These are phyloP conservation scores for Emydocephalus ijimae DNA, from an alignment of 2,113 vertebrate genomes.

Conservation along the genomic window DNA sequence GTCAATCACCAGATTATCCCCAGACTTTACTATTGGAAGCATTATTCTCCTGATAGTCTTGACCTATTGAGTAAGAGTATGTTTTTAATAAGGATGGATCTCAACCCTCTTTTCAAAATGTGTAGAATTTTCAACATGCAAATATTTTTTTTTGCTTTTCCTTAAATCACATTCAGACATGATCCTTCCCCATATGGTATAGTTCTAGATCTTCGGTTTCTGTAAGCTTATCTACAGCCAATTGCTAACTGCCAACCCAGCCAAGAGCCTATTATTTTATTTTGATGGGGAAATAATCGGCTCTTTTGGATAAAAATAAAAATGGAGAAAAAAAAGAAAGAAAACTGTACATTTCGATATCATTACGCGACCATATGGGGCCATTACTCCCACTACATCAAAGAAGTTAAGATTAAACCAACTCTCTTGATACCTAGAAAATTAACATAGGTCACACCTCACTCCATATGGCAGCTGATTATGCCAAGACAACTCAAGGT, in stretches of 20 bases:
- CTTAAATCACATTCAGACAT: not conserved
- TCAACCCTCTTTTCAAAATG: no score
- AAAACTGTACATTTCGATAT: constrained; percentile 2
- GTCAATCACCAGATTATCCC: no score
- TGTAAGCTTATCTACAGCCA: not conserved
- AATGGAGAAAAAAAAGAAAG: not conserved
- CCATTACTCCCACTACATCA: constrained; percentile 55
- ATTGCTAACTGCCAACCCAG: not conserved
- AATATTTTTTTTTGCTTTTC: not conserved
- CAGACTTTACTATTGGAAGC: no score
- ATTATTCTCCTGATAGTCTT: no score
- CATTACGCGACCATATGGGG: constrained; percentile 48
- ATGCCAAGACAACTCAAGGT: constrained; percentile 66
- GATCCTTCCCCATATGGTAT: not conserved
- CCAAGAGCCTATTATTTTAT: not conserved
- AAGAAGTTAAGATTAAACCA: constrained; percentile 58
- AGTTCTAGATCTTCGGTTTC: not conserved
- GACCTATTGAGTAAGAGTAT: no score
- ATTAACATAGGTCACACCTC: constrained; percentile 64
- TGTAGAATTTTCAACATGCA: not conserved
- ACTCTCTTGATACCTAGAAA: constrained; percentile 62
- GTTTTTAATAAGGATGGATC: no score
- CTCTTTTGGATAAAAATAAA: not conserved
- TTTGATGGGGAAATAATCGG: not conserved
- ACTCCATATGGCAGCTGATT: constrained; percentile 59